phyloP scores from a whole-genome alignment of 1,140 invertebrate genomes.

The Tigriopus japonicus region DNA sequence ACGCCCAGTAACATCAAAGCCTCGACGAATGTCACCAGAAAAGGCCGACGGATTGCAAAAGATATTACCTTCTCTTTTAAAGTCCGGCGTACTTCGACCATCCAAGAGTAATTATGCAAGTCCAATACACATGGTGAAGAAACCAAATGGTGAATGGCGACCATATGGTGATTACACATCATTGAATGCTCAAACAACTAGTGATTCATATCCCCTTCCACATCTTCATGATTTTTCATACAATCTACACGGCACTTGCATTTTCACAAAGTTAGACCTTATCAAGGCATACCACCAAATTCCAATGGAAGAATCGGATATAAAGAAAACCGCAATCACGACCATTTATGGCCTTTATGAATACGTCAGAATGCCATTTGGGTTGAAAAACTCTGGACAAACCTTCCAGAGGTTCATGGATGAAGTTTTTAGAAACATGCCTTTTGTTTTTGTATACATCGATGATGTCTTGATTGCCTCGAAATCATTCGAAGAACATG shows the following conservation, averaged over 20 bases:
- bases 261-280: not conserved
- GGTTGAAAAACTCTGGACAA: slow-evolving; percentile 26
- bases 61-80: too few relatives aligned
- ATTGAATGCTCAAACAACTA: not conserved
- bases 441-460: not conserved
- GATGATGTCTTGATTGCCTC: not conserved
- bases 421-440: slow-evolving; percentile 17
- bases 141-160: not conserved
- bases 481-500: not conserved
- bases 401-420: slow-evolving; percentile 32
- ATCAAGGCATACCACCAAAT: not conserved
- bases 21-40: too few relatives aligned
- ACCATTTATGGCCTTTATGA: slow-evolving; percentile 24
- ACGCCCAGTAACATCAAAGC: too few relatives aligned
- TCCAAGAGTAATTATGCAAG: too few relatives aligned
- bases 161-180: not conserved
- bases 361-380: slow-evolving; percentile 25
- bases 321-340: slow-evolving; percentile 22
- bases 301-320: not conserved
- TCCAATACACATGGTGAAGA: not conserved
- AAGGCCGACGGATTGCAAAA: too few relatives aligned
- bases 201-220: not conserved
- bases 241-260: not conserved
- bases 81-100: too few relatives aligned
- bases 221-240: not conserved